Percentiles rank a stretch among this genome's conserved stretches.
Conservation (phyloP, 2,797 vertebrate species). For the Chrysocyon brachyurus region DNA sequence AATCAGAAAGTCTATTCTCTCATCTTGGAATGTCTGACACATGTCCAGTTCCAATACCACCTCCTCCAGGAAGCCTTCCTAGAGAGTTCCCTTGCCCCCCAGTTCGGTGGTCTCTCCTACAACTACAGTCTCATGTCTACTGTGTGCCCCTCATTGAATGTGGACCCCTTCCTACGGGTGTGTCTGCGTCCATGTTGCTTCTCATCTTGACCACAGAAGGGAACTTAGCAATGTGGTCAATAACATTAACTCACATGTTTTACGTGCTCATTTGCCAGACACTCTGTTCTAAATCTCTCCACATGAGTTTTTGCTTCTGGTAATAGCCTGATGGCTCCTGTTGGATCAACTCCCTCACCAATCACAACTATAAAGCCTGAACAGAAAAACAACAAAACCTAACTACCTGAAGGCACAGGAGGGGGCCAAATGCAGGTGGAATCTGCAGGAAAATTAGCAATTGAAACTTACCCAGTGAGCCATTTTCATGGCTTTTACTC, state of each 20-base stretch:
- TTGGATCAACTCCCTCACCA: not conserved
- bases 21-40: not conserved
- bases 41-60: not conserved
- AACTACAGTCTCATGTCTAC: not conserved
- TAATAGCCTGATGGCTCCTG: not conserved
- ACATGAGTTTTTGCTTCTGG: not conserved
- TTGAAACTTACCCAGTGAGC: not conserved
- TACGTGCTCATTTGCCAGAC: not conserved
- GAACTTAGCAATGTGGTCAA: not conserved
- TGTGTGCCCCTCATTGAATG: not conserved
- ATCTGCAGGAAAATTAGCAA: not conserved
- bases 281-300: not conserved
- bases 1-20: not conserved
- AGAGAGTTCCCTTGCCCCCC: not conserved
- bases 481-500: not conserved
- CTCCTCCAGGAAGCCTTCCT: not conserved
- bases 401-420: fast-evolving
- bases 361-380: not conserved
- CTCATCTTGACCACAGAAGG: not conserved
- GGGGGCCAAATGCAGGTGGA: not conserved
- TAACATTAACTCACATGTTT: not conserved
- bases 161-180: not conserved
- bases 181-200: not conserved
- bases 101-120: not conserved
- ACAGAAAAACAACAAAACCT: not conserved